These are phyloP conservation scores for Glareola pratincola DNA, from an alignment of 2,113 vertebrate species.

Conservation along the genomic window DNA sequence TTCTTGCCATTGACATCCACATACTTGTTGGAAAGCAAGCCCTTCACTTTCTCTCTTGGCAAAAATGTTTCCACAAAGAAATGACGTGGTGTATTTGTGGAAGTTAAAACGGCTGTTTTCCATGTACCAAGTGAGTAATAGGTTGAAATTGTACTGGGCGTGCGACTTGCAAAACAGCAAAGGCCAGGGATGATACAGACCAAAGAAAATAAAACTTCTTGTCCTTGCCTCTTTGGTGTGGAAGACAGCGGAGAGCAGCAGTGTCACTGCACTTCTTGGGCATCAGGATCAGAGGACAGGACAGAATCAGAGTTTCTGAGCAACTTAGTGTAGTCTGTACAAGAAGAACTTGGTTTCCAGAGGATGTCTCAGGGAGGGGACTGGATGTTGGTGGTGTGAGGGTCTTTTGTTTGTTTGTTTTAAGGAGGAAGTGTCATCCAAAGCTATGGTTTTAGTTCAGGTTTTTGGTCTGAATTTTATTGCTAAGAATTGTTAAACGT, in stretches of 20 bases:
- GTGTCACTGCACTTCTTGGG: accelerated
- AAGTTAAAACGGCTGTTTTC: not conserved
- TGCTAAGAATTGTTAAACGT: not conserved
- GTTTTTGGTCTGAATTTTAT: not conserved
- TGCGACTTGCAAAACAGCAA: not conserved
- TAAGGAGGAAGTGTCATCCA: not conserved
- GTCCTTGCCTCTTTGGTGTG: not conserved
- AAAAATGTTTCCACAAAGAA: not conserved
- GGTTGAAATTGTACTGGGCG: not conserved
- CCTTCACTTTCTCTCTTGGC: not conserved
- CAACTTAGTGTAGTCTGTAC: accelerated
- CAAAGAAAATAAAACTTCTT: not conserved
- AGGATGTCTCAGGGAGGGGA: not conserved
- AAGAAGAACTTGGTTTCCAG: not conserved
- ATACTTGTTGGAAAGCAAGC: not conserved
- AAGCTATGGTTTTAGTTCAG: not conserved
- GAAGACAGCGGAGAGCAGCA: not conserved
- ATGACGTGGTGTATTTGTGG: accelerated
- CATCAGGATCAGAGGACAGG: not conserved
- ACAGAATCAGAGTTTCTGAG: not conserved
- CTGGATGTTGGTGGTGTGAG: not conserved
- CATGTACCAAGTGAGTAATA: not conserved
- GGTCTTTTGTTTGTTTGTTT: not conserved
- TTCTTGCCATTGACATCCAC: not conserved
- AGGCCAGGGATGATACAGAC: not conserved